Base-by-base conservation (phyloP, 2,888 invertebrate genomes). In the Taenaris catops region DNA sequence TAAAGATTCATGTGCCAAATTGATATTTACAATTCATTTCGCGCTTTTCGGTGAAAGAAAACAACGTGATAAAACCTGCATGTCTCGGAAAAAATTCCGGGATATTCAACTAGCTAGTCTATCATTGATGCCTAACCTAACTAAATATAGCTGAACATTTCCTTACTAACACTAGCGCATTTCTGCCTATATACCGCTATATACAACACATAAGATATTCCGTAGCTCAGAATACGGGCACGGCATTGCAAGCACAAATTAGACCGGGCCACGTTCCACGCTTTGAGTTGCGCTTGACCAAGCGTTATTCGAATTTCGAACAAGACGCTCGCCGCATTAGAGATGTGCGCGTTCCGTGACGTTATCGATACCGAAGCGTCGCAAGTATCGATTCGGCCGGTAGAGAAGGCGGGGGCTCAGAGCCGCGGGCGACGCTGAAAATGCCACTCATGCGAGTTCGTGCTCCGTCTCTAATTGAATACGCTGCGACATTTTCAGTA, bases 221-320 rank as follows among this genome's bases (percentile, higher is more conserved):
- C 39, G 43, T 46, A 36, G 28, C 41, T 42, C 35, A 45, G 49
- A 50, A 44, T 48, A 53, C 46, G 43, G 48, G 40, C 35, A 42
- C 51, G 51, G 53, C 53, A 63, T 53, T 47, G 62, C 65, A 46
- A 49, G 65, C 58, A 59, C 69, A 79, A 81, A 81, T 80, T 80
- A 80, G 71, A 74, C 62, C 66, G 58, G 56, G 56, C 62, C 63
- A 64, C 71, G 70, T 60, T 58, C 63, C 62, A 58, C 63, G 75
- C 75, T 79, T 78, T 73, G 75, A 76, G 71, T 69, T 66, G 73
- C 71, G 80, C 79, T 80, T 80, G 83, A 79, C 83, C 81, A 71
- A 79, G 81, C 81, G 80, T 79, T 75, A 80, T 75, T 75, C 68
- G 71, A 69, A 74, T 69, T 72, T 70, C 71, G 68, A 72, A 68